A percentile compares a stretch with the other conserved stretches of the same genome.
These are phyloP conservation scores for Malurus cyaneus DNA, from an alignment of 2,113 vertebrate genomes.

Conservation along the genomic window DNA sequence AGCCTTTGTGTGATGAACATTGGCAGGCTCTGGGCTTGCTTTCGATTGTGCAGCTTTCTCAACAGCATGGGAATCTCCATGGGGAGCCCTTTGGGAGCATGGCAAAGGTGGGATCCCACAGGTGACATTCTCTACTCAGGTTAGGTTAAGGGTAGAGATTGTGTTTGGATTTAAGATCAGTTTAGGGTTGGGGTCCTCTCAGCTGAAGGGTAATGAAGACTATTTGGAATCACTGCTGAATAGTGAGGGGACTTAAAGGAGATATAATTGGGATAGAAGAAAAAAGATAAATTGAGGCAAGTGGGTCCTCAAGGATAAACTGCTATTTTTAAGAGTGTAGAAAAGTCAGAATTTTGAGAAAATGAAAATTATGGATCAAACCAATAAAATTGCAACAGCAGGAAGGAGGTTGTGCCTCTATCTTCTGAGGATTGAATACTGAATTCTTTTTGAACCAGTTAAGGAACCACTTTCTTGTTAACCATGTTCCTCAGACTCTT, in stretches of 20 bases:
- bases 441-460: neutral
- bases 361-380: neutral
- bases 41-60: neutral
- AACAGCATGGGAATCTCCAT: neutral
- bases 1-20: neutral
- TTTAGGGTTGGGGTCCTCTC: neutral
- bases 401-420: neutral
- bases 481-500: neutral
- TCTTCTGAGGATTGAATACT: neutral
- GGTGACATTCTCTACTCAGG: neutral
- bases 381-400: neutral
- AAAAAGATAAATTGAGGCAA: neutral
- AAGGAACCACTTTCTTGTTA: neutral
- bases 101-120: neutral
- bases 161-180: neutral
- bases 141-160: neutral
- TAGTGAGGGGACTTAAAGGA: neutral
- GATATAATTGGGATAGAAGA: neutral
- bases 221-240: neutral
- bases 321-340: neutral
- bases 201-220: neutral
- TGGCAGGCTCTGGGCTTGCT: neutral
- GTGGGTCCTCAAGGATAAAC: neutral
- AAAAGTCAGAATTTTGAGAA: neutral
- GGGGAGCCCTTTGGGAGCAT: fast-evolving